Base-by-base conservation (phyloP, 2,797 vertebrate species). In the Typhlichthys eigenmanni region DNA sequence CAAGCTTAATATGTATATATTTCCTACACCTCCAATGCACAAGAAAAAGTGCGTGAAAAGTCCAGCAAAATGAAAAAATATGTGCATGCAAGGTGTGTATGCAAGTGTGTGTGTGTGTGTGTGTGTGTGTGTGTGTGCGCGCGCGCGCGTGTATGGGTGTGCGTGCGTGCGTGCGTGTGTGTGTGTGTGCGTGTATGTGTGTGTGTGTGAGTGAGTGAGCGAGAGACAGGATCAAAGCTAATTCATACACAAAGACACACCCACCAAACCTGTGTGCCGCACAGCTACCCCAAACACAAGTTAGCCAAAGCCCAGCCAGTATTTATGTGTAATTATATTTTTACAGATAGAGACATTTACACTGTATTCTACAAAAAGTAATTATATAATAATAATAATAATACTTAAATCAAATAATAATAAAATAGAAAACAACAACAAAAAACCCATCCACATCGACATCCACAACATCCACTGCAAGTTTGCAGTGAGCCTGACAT, bases 401-500 rank as follows among this genome's bases (percentile, higher is more conserved):
- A 24, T 24, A 24, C 3, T 24, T 3, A 24, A 24, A 24, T 24
- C 3, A 24, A 24, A 24, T 24, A 24, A 24, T 24, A 24, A 24
- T 24, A 24, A 24, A 24, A 24, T 24, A 24, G 24, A 24, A 24
- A 24, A 24, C 3, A 24, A 24, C 24, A 24, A 24, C 24, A 24
- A 24, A 24, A 24, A 24, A 24, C 24, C 24, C 24, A 24, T 24
- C 24, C 17, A 19, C 17, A 19, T 19, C 17, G 17, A 1, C 17
- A 19, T 19, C 17, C 24, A 24, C 24, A 24, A 24, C 24, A 4
- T 24, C 24, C 0, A 62, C 81, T 68, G 71, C 12, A 24, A 85
- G 72, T 81, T 81, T 74, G 82, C 24, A 24, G 24, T 24, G 63
- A 80, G 78, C 70, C 82, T 83, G 78, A 82, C 84, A 85, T 88